Evolutionary conservation across 2,888 invertebrate genomes (phyloP).

Genomic region (Parasteatoda lunata): DNA sequence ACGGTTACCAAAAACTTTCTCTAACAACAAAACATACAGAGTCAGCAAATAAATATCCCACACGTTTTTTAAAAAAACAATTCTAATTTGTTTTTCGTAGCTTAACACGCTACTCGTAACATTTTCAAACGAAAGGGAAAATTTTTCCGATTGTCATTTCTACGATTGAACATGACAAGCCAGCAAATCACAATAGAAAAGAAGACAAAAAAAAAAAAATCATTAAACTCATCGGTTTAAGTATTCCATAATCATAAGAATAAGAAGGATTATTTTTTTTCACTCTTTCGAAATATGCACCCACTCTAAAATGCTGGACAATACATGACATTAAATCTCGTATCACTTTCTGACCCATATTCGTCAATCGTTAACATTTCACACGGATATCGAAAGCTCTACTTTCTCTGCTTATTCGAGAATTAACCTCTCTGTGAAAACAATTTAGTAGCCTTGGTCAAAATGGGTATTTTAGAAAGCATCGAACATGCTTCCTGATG

Average conservation of each 20-base stretch:
- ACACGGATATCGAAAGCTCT: constrained; percentile 54
- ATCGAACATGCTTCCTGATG: too few relatives aligned
- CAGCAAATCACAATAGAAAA: constrained; percentile 36
- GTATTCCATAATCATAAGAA: constrained; percentile 35
- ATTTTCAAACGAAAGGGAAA: constrained; percentile 16
- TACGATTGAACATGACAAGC: constrained; percentile 40
- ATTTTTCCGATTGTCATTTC: neutral
- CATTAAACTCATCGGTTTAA: constrained; percentile 35
- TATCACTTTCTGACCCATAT: constrained; percentile 46
- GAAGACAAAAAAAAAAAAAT: constrained; percentile 40
- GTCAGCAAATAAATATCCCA: constrained; percentile 19
- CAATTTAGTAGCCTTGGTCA: too few relatives aligned
- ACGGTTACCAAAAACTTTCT: neutral
- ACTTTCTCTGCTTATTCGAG: constrained; percentile 21
- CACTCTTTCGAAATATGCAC: constrained; percentile 19
- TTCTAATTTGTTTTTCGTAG: constrained; percentile 8
- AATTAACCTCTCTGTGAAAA: constrained; percentile 22
- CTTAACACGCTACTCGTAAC: constrained; percentile 8
- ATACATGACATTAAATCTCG: constrained; percentile 27
- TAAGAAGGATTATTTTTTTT: constrained; percentile 56
- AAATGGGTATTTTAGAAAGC: too few relatives aligned
- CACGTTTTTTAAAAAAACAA: constrained; percentile 26
- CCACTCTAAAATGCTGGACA: constrained; percentile 27
- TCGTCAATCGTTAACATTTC: constrained; percentile 37
- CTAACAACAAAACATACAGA: neutral